phyloP scores from a whole-genome alignment of 2,888 invertebrate genomes.

The Unio pictorum region DNA sequence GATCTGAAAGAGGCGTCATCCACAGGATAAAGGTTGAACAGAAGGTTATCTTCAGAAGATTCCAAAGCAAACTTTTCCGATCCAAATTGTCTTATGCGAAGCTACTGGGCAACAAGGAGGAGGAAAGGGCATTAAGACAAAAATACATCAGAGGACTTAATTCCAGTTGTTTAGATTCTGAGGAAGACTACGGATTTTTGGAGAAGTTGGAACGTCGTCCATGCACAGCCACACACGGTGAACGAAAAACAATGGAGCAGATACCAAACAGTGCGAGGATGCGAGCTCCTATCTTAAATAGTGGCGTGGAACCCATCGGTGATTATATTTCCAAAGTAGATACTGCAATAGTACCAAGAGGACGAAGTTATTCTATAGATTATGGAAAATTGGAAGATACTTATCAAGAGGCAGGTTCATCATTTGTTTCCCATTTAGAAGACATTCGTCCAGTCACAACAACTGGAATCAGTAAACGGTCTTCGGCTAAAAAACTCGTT shows the following conservation, averaged over 20 bases:
- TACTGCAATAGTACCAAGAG: too few relatives aligned
- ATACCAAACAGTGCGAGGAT: slow-evolving; percentile 13
- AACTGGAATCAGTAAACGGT: too few relatives aligned
- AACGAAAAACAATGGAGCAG: neutral
- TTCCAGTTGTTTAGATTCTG: slow-evolving; percentile 37
- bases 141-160: slow-evolving; percentile 44
- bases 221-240: slow-evolving; percentile 19
- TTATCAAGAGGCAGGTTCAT: too few relatives aligned
- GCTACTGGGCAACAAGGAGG: slow-evolving; percentile 45
- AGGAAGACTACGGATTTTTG: slow-evolving; percentile 47
- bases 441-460: too few relatives aligned
- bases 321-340: too few relatives aligned
- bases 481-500: too few relatives aligned
- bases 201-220: slow-evolving; percentile 42
- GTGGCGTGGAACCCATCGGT: too few relatives aligned
- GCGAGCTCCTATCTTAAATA: neutral
- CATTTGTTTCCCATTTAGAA: too few relatives aligned
- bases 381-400: too few relatives aligned
- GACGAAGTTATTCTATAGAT: too few relatives aligned
- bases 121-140: slow-evolving; percentile 41
- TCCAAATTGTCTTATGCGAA: slow-evolving; percentile 49
- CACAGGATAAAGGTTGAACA: slow-evolving; percentile 55
- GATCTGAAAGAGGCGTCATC: slow-evolving; percentile 44
- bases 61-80: slow-evolving; percentile 48
- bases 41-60: slow-evolving; percentile 50